Evolutionary conservation across 2,113 vertebrate species (phyloP).

Genomic region (Nipponia nippon): DNA sequence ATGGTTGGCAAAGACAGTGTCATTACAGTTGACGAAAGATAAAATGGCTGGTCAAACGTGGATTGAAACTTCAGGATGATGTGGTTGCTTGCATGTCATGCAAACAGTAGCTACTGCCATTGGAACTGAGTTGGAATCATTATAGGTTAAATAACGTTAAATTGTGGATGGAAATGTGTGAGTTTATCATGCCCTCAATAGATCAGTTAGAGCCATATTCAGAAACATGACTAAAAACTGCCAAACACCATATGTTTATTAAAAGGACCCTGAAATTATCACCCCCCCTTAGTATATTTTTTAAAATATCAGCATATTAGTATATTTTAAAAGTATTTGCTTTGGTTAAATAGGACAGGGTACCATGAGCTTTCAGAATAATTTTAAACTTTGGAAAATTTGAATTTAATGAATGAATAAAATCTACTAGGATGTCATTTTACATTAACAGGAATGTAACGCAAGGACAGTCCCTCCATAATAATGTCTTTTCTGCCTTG

Average conservation of each 20-base stretch:
- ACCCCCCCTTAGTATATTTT: fast-evolving
- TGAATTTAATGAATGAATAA: neutral
- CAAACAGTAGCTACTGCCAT: neutral
- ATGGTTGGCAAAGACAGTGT: neutral
- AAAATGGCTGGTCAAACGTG: neutral
- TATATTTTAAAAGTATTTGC: neutral
- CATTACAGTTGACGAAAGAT: neutral
- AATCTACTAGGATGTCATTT: neutral
- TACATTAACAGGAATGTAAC: neutral
- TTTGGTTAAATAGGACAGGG: neutral
- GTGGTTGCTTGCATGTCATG: neutral
- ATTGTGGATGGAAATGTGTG: neutral
- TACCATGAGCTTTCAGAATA: neutral
- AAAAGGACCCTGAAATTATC: neutral
- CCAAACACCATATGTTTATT: neutral
- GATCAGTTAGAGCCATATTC: neutral
- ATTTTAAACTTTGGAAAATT: neutral
- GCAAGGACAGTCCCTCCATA: neutral
- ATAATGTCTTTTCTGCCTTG: neutral
- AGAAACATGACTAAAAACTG: neutral
- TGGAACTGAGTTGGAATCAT: neutral
- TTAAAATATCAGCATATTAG: neutral
- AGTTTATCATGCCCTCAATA: neutral
- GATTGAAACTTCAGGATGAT: neutral
- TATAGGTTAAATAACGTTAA: neutral